These are phyloP conservation scores for Drosophila atripex DNA, from an alignment of 2,888 invertebrate species.

Conservation along the genomic window DNA sequence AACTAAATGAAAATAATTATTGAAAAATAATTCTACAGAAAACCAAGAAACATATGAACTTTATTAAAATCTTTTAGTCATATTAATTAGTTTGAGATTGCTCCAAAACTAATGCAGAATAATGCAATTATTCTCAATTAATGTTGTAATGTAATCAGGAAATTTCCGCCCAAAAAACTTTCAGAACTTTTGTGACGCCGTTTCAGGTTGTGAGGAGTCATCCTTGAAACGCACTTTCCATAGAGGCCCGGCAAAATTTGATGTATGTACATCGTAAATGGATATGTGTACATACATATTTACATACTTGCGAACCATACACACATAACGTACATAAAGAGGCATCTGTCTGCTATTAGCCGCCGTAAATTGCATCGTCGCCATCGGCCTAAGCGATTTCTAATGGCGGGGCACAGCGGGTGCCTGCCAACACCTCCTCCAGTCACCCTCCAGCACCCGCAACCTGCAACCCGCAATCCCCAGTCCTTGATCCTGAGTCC, in stretches of 20 bases:
- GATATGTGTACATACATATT: constrained; percentile 3
- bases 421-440: constrained; percentile 11
- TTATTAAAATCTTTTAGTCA: no score
- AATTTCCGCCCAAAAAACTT: background rate
- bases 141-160: background rate
- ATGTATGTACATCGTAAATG: constrained; percentile 5
- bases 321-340: constrained; percentile 9
- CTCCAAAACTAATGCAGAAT: background rate
- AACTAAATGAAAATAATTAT: background rate
- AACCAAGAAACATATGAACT: no score
- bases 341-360: constrained; percentile 38
- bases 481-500: background rate
- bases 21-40: no score
- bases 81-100: constrained; percentile 31
- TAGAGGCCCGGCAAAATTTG: background rate
- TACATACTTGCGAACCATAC: constrained; percentile 1
- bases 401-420: constrained; percentile 62
- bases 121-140: background rate
- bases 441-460: background rate
- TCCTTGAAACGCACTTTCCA: constrained; percentile 9
- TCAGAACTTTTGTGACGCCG: background rate
- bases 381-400: constrained; percentile 69
- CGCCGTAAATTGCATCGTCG: constrained; percentile 52
- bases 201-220: constrained; percentile 5
- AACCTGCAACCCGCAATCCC: background rate